A percentile compares a stretch with the other conserved stretches of the same genome.
Evolutionary conservation across 1,140 invertebrate species (phyloP).

Genomic region (Drosophila repleta): DNA sequence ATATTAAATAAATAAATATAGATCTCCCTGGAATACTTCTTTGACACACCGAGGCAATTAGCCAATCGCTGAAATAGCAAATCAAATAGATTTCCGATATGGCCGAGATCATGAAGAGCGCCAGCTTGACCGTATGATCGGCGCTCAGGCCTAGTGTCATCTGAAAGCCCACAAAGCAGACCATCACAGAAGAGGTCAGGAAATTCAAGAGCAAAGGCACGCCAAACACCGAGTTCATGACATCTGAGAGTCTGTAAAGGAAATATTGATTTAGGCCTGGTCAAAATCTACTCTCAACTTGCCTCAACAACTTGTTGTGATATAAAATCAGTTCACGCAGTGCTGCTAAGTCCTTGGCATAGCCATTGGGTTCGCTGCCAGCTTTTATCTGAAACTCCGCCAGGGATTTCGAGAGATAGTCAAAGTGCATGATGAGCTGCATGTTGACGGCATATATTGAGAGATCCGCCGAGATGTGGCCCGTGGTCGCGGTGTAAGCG

Average conservation of each 20-base stretch:
- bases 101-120: conserved; percentile 37
- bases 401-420: conserved; percentile 36
- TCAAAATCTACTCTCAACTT: not conserved
- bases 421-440: conserved; percentile 64
- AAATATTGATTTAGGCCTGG: not conserved
- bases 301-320: conserved; percentile 52
- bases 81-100: conserved; percentile 50
- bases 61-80: conserved; percentile 47
- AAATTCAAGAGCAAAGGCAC: conserved; percentile 55
- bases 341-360: conserved; percentile 24
- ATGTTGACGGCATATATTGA: conserved; percentile 40
- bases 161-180: conserved; percentile 59
- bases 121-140: conserved; percentile 39
- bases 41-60: conserved; percentile 51
- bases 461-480: conserved; percentile 54
- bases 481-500: conserved; percentile 47
- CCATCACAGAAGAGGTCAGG: conserved; percentile 45
- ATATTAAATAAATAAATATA: not conserved
- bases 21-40: too few species aligned
- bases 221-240: conserved; percentile 53
- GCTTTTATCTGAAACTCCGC: conserved; percentile 2
- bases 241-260: conserved; percentile 43
- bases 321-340: conserved; percentile 43
- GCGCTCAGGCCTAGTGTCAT: conserved; percentile 46
- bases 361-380: not conserved